These are phyloP conservation scores for Alosa alosa DNA, from an alignment of 2,113 vertebrate genomes.

Conservation along the genomic window DNA sequence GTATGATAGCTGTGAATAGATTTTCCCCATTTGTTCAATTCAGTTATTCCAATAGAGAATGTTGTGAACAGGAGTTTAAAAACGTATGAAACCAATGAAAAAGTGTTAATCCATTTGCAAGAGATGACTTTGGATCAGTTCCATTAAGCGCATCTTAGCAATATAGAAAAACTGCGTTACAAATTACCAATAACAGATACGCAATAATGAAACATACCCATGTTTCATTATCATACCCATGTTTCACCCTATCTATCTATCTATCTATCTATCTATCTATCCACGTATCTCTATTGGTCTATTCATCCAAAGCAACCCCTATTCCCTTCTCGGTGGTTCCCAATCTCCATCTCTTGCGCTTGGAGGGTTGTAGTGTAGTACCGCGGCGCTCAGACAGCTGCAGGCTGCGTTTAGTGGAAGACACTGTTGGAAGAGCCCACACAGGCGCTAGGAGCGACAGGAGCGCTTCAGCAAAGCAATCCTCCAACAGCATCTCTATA, in stretches of 20 bases:
- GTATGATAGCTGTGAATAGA: too few relatives aligned
- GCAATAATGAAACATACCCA: background rate
- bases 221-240: background rate
- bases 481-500: background rate
- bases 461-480: background rate
- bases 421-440: background rate
- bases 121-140: too few relatives aligned
- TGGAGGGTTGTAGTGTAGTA: background rate
- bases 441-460: background rate
- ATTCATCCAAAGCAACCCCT: background rate
- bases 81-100: too few relatives aligned
- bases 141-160: too few relatives aligned
- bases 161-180: too few relatives aligned
- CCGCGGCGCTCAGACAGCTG: background rate
- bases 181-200: too few relatives aligned
- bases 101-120: too few relatives aligned
- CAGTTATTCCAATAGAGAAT: too few relatives aligned
- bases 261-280: conserved; percentile 4
- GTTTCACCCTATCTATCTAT: background rate
- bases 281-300: background rate
- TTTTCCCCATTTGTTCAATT: too few relatives aligned
- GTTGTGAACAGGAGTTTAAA: too few relatives aligned
- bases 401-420: background rate
- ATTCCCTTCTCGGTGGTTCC: background rate
- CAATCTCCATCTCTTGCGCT: background rate